Percentiles rank a stretch among this genome's conserved stretches.
Conservation (phyloP, 1,140 invertebrate genomes). For the Drosophila jambulina region DNA sequence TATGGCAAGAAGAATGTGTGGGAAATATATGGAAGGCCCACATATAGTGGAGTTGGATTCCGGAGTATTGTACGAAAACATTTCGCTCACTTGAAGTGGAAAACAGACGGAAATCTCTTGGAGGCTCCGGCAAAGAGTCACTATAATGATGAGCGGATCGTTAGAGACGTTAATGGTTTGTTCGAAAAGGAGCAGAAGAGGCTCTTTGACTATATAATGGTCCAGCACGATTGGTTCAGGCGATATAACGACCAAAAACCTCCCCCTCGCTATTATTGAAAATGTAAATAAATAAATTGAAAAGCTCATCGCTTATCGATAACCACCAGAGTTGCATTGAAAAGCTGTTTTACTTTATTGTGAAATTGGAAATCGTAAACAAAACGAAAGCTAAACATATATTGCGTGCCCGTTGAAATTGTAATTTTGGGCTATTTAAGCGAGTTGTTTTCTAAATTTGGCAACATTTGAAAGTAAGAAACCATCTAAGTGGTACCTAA, state of each 20-base stretch:
- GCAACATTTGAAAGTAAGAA: neutral
- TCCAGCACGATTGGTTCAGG: constrained; percentile 27
- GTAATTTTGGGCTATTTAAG: constrained; percentile 14
- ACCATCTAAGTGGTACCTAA: neutral
- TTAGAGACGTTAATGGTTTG: constrained; percentile 34
- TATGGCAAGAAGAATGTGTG: constrained; percentile 64
- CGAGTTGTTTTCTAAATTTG: neutral
- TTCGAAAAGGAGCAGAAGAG: constrained; percentile 38
- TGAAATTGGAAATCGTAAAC: constrained; percentile 46
- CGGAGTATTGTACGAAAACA: constrained; percentile 32
- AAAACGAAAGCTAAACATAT: constrained; percentile 3
- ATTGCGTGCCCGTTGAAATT: constrained; percentile 27
- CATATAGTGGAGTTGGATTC: constrained; percentile 41
- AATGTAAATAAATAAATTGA: constrained; percentile 8
- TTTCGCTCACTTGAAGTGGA: constrained; percentile 53
- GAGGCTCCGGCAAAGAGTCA: constrained; percentile 53
- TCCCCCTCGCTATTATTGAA: neutral
- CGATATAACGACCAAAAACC: constrained; percentile 38
- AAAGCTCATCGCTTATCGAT: constrained; percentile 12
- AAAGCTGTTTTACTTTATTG: constrained; percentile 28
- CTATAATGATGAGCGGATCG: constrained; percentile 45
- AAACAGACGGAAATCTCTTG: constrained; percentile 42
- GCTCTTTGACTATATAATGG: constrained; percentile 48
- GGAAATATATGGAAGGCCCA: constrained; percentile 47
- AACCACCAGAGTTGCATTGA: neutral